Evolutionary conservation across 2,797 vertebrate species (phyloP).

Genomic region (Percopsis omiscomaycus): DNA sequence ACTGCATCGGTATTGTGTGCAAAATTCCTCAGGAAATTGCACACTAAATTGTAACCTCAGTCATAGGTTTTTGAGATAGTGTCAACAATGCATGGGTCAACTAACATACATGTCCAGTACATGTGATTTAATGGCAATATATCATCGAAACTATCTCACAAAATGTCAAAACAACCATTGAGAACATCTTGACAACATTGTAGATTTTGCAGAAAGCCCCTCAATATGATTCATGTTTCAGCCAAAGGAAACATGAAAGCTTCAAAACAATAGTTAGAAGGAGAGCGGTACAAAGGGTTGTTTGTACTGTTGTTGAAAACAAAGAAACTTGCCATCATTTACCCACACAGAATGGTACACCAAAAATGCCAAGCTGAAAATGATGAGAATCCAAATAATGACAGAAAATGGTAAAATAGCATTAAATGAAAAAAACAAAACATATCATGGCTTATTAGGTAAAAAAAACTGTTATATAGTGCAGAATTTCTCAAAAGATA

Average conservation of each 20-base stretch:
- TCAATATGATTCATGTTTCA: too few species aligned
- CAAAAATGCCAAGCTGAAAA: constrained; percentile 3
- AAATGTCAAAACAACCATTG: constrained; percentile 17
- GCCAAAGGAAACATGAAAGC: constrained; percentile 8
- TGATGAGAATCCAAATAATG: neutral
- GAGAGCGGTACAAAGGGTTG: constrained; percentile 5
- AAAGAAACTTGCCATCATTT: constrained; percentile 3
- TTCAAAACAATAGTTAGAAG: constrained; percentile 12
- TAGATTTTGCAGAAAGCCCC: neutral
- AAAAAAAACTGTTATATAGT: too few species aligned
- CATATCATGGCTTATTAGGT: too few species aligned
- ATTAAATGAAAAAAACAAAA: neutral
- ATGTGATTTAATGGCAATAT: constrained; percentile 25
- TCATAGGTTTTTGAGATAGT: constrained; percentile 1
- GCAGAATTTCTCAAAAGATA: too few species aligned
- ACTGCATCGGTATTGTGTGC: neutral
- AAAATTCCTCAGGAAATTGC: constrained; percentile 20
- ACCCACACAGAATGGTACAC: constrained; percentile 1
- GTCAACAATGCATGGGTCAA: constrained; percentile 32
- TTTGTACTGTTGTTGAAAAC: constrained; percentile 18
- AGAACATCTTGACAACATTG: constrained; percentile 18
- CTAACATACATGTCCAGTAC: constrained; percentile 18
- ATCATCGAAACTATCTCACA: constrained; percentile 31
- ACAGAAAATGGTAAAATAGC: neutral
- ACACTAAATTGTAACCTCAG: neutral